Base-by-base conservation (phyloP, 2,888 invertebrate genomes). In the Drosophila imparisetae region DNA sequence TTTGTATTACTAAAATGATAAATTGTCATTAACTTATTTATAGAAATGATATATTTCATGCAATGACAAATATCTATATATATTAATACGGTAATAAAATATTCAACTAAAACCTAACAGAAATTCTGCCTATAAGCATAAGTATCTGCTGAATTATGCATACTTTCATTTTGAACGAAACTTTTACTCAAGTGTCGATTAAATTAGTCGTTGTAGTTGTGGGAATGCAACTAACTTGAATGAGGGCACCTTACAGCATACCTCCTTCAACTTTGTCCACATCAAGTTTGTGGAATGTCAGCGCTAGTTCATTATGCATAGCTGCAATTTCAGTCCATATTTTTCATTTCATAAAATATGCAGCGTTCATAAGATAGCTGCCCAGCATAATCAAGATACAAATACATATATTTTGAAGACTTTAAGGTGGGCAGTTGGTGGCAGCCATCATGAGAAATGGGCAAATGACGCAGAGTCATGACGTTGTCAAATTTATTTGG, bases 271-370 rank as follows among this genome's bases (percentile, higher is more conserved):
- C 76, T 80, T 66, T 45, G 21, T 55, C 34, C 52, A 30, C 32
- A 45, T 38, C 29, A 65, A 65, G 52, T 65, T 67, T 11, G 42
- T 58, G 36, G 49, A 59, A 67, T 75, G 72, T 55, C 66, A 55
- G 34, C 34, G 40, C 55, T 76, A 59, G 78, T 86, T 72, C 75
- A 57, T 54, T 74, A 89, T 89, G 81, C 82, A 75, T 66, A 69
- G 59, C 69, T 78, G 55, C 40, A 63, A 50, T 64, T 62, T 34
- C 65, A 53, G 59, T 58, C n/a, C 4, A 36, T 61, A 36, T 53
- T 42, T 45, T 50, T 48, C 55, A 42, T 57, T 60, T 34, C 50
- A 66, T 74, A 55, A 50, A 69, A 62, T 66, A 79, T 69, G 65
- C 80, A 61, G 27, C 29, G 32, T 40, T 75, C 54, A 79, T 68